phyloP scores from a whole-genome alignment of 2,113 vertebrate species.

The Hystrix brachyura region DNA sequence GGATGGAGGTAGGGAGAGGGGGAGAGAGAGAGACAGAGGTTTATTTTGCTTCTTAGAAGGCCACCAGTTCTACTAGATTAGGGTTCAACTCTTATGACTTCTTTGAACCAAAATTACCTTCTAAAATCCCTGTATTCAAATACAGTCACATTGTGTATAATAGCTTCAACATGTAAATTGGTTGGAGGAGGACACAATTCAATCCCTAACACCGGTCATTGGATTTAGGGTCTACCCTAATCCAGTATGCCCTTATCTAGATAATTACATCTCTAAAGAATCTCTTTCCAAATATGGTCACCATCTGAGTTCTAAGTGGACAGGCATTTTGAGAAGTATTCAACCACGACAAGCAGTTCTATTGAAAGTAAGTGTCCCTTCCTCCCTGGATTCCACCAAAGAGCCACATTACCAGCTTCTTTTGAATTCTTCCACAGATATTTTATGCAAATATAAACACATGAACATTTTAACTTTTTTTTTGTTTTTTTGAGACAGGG shows the following conservation, averaged over 20 bases:
- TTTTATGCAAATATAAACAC: neutral
- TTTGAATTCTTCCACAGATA: neutral
- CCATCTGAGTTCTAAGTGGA: neutral
- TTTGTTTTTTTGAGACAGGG: too few species aligned
- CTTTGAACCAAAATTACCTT: neutral
- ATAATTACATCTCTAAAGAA: neutral
- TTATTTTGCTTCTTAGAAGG: neutral
- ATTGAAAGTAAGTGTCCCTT: neutral
- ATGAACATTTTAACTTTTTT: too few species aligned
- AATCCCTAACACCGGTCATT: neutral
- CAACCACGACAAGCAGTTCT: neutral
- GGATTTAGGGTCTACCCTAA: neutral
- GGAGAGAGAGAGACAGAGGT: neutral
- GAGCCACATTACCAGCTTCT: neutral
- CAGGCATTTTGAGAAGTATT: neutral
- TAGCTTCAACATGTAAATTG: neutral
- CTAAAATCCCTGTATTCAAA: too few species aligned
- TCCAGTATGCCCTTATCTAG: neutral
- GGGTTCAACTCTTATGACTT: neutral
- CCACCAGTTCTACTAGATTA: neutral
- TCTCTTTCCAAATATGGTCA: neutral
- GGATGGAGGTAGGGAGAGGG: too few species aligned
- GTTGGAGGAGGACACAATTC: neutral
- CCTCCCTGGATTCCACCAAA: neutral
- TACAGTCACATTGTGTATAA: neutral